Evolutionary conservation across 53 echinoderm and acorn worm genomes (phyloP).

Genomic region (Holothuria leucospilota): DNA sequence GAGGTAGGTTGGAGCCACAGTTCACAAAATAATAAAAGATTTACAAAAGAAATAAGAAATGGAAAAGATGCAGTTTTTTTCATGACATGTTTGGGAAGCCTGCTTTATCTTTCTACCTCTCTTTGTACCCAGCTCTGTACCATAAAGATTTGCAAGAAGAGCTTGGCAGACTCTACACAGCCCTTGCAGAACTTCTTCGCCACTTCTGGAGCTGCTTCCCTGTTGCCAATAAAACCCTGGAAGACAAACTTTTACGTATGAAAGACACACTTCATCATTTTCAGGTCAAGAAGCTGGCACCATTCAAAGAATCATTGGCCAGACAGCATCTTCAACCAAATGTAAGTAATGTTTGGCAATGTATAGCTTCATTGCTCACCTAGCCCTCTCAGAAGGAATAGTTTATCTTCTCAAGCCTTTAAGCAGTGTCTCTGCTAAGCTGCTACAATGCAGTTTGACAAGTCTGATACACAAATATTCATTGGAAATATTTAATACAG

Average conservation of each 20-base stretch:
- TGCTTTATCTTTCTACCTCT: no score
- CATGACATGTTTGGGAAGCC: no score
- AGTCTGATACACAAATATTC: no score
- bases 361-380: not conserved
- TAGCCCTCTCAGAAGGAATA: no score
- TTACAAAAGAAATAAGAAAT: no score
- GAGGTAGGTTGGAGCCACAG: no score
- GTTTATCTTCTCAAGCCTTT: no score
- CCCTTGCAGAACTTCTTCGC: conserved; percentile 78
- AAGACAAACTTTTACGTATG: conserved; percentile 90
- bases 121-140: conserved; percentile 72
- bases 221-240: conserved; percentile 75
- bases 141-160: conserved; percentile 84
- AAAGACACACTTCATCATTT: conserved; percentile 94
- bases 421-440: no score
- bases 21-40: no score
- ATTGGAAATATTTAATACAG: no score
- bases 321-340: conserved; percentile 82
- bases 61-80: no score
- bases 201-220: conserved; percentile 97
- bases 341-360: conserved; percentile 60
- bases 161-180: conserved; percentile 73
- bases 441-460: no score
- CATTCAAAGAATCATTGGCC: conserved; percentile 77
- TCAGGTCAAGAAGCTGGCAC: conserved; percentile 81